Base-by-base conservation (phyloP, 2,113 vertebrate genomes). In the Notothenia coriiceps region DNA sequence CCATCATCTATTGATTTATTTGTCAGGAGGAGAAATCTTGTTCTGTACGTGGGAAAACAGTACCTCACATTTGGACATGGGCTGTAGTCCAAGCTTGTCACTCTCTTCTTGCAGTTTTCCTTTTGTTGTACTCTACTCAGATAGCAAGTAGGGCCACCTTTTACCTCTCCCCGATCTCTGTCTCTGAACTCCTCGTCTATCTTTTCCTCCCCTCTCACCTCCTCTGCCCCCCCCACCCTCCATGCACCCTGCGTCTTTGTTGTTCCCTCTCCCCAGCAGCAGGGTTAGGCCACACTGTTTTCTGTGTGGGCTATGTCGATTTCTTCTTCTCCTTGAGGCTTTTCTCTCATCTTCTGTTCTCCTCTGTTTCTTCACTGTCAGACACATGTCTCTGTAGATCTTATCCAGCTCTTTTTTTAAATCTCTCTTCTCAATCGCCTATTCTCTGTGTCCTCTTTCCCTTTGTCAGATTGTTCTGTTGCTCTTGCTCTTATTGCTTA, bases 241-340 rank as follows among this genome's bases (percentile, higher is more conserved):
- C 57, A 71, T 51, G 2, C 66, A 15, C 62, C 46, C 74, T 75
- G 50, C 18, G 11, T 71, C 89, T 90, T 84, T 88, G 84, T 88
- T 86, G 77, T 67, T 85, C 60, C 65, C 46, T 65, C 83, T 83
- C 18, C 54, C 62, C 54, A 44, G 80, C 75, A 69, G 77, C 77
- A 69, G 86, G 83, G 68, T 92, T 72, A 63, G 75, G 79, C 70
- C 83, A 78, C 78, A 76, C 74, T 73, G 66, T 70, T 89, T 80
- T 69, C 57, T 78, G 82, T 88, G 86, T 91, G 67, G 88, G 86
- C 74, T 85, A 18, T 62, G 80, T 85, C 65, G 55, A 88, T 86
- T 74, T 85, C 62, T 71, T 70, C 74, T 71, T 70, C 74, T 79
- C 79, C 76, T 80, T 69, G 15, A 85, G 79, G 81, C 84, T 82